Base-by-base conservation (phyloP, 2,888 invertebrate species). In the Synanthedon vespiformis region DNA sequence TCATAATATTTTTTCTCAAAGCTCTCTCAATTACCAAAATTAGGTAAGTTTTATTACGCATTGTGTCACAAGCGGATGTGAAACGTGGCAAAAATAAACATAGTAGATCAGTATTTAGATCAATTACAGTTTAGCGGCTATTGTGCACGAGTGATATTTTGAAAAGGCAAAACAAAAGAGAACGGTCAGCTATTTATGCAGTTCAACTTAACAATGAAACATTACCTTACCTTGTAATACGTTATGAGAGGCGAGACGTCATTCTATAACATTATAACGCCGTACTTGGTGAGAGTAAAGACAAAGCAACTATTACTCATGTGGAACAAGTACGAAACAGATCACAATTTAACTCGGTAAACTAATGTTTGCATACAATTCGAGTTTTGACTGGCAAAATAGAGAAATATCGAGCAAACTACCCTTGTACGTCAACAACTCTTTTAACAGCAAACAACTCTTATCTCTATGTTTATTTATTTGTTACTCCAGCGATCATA, bases 161-260 rank as follows among this genome's bases (percentile, higher is more conserved):
- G 60, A 67, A 68, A 61, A 57, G 61, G 64, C 57, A 60, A 68
- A 71, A 74, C 71, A 78, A 79, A 73, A 71, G 67, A 60, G 63
- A 55, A 64, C 53, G 51, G 67, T 65, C 63, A 67, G 65, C 65
- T 64, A 68, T 67, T 72, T 65, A 68, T 58, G 62, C 56, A 56
- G 57, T 10, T 34, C 58, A 61, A 61, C 63, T 10, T 34, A 69
- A 72, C 70, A 73, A 75, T 71, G 63, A 64, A 54, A 52, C 54
- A 51, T 53, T 50, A 44, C 16, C 48, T 48, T 48, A 48, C 48
- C 48, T 48, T 48, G 54, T 58, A 34, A 34, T 57, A 58, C 55
- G 58, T 57, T 50, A 56, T 40, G 53, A 54, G 59, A 54, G 52
- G 53, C 27, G 52, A 51, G 53, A 56, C 56, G 54, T 57, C 57